phyloP scores from a whole-genome alignment of 1,140 invertebrate genomes.

The Aphis craccivora region DNA sequence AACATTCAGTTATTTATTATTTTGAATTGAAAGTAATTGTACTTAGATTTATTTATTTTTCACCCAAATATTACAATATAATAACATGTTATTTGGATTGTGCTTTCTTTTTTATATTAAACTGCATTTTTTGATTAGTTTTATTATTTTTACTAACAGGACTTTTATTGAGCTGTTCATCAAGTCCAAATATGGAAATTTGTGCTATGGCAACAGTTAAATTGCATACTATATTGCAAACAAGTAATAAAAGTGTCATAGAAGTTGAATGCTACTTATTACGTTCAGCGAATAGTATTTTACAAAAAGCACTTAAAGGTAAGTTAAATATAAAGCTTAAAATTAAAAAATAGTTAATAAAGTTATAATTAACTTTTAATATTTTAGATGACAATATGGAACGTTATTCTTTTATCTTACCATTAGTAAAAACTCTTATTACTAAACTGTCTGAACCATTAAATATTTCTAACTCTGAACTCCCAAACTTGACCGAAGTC shows the following conservation, averaged over 20 bases:
- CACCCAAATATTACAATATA: background rate
- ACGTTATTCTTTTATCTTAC: conserved; percentile 72
- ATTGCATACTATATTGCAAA: conserved; percentile 70
- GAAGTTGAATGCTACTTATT: conserved; percentile 69
- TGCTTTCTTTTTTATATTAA: background rate
- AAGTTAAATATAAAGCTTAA: conserved; percentile 35
- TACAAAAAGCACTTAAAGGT: conserved; percentile 65
- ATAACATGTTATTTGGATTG: background rate
- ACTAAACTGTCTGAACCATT: conserved; percentile 68
- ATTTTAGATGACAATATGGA: conserved; percentile 67
- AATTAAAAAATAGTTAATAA: background rate
- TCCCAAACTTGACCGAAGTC: conserved; percentile 69
- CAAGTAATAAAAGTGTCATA: conserved; percentile 66
- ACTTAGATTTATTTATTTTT: background rate
- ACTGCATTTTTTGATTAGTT: conserved; percentile 66
- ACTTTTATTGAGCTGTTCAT: conserved; percentile 69
- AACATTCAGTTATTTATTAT: conserved; percentile 62
- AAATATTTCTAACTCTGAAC: conserved; percentile 65
- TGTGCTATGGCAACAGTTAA: conserved; percentile 71
- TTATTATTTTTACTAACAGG: conserved; percentile 65
- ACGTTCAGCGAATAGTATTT: conserved; percentile 64
- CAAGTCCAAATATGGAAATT: conserved; percentile 67
- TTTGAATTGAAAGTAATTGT: background rate
- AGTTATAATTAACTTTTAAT: background rate
- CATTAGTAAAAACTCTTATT: conserved; percentile 71